phyloP scores from a whole-genome alignment of 2,797 vertebrate species.

The Orestias chungarensis region DNA sequence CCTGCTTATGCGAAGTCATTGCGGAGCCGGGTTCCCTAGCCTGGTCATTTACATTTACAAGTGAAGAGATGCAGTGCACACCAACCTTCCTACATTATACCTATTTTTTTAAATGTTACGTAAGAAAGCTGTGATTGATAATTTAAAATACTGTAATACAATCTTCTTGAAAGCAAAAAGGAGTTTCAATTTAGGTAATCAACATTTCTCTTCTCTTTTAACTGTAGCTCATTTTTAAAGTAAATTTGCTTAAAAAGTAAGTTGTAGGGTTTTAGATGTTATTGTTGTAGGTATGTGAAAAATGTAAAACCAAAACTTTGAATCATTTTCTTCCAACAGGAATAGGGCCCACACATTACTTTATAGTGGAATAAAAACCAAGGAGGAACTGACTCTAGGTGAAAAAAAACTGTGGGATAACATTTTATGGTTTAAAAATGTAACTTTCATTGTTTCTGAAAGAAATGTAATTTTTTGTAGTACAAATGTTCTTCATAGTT shows the following conservation, averaged over 20 bases:
- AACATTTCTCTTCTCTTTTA: background rate
- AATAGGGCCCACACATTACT: background rate
- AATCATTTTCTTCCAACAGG: background rate
- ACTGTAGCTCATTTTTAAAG: background rate
- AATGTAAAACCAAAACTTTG: too few species aligned
- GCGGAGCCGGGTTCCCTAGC: conserved; percentile 17
- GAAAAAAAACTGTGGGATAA: background rate
- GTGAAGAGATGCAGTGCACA: background rate
- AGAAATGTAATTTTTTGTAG: too few species aligned
- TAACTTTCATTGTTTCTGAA: too few species aligned
- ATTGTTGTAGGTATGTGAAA: too few species aligned
- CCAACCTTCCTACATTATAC: background rate
- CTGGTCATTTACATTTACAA: conserved; percentile 19
- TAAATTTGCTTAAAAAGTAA: background rate
- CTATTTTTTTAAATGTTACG: background rate
- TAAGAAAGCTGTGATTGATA: background rate
- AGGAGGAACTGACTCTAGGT: background rate
- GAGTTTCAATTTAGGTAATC: background rate
- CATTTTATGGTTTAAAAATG: too few species aligned
- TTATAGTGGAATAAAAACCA: background rate
- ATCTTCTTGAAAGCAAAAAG: background rate
- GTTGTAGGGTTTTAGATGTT: background rate
- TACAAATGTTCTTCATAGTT: too few species aligned
- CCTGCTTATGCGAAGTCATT: conserved; percentile 12
- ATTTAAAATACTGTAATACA: background rate